phyloP scores from a whole-genome alignment of 2,797 vertebrate species.

The Dendrocincla tyrannina region DNA sequence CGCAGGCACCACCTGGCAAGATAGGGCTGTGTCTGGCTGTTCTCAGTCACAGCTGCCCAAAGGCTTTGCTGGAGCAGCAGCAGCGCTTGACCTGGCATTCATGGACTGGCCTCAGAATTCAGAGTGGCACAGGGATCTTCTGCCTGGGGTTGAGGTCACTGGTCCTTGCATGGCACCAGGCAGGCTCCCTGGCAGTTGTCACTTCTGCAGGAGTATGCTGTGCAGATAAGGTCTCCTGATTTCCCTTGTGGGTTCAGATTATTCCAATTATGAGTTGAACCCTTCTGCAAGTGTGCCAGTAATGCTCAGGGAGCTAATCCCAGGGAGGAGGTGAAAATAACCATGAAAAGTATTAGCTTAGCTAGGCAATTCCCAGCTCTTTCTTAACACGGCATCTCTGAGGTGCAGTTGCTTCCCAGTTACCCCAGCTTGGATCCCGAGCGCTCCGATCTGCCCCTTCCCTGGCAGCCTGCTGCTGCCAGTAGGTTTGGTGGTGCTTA shows the following conservation, averaged over 20 bases:
- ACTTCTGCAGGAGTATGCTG: neutral
- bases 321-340: conserved; percentile 18
- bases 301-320: neutral
- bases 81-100: fast-evolving
- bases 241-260: neutral
- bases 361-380: neutral
- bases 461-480: neutral
- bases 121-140: fast-evolving
- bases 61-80: neutral
- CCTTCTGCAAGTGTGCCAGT: conserved; percentile 18
- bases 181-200: neutral
- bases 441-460: neutral
- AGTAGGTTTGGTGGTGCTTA: neutral
- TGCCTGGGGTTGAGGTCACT: neutral
- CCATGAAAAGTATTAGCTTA: neutral
- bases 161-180: no score
- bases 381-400: neutral
- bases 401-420: neutral
- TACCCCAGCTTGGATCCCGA: neutral
- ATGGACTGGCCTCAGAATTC: neutral
- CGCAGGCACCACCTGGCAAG: neutral
- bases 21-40: no score
- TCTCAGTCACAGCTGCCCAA: neutral
- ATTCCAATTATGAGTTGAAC: neutral
- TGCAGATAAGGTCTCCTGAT: neutral